Evolutionary conservation across 2,113 vertebrate genomes (phyloP).

Genomic region (Ammodytes dubius): DNA sequence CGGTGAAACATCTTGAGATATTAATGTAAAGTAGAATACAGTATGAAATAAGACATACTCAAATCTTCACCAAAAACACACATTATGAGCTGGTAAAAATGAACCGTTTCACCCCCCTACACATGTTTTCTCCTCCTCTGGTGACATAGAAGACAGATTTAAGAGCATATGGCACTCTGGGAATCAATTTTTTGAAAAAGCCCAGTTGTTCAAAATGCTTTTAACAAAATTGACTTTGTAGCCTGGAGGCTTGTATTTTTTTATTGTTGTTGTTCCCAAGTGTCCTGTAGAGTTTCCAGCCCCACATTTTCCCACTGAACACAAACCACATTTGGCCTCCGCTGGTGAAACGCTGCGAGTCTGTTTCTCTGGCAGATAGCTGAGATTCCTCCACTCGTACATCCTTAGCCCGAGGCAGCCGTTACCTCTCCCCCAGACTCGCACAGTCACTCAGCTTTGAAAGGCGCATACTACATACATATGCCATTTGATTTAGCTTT

Average conservation of each 20-base stretch:
- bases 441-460: not conserved
- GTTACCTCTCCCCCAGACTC: constrained; percentile 57
- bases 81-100: constrained; percentile 23
- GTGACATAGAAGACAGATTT: constrained; percentile 21
- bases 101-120: not conserved
- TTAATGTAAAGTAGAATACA: not conserved
- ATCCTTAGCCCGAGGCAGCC: constrained; percentile 76
- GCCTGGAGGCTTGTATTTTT: constrained; percentile 50
- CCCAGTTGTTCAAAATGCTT: constrained; percentile 40
- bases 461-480: constrained; percentile 19
- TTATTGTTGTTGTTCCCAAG: constrained; percentile 60
- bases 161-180: constrained; percentile 44
- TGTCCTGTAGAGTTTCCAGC: constrained; percentile 67
- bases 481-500: not conserved
- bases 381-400: constrained; percentile 75
- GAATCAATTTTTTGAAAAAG: constrained; percentile 48
- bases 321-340: constrained; percentile 65
- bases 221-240: constrained; percentile 26
- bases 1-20: not conserved
- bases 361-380: constrained; percentile 74
- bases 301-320: constrained; percentile 73
- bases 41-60: constrained; percentile 8
- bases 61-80: constrained; percentile 9
- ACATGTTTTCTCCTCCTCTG: constrained; percentile 41
- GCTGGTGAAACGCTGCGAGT: constrained; percentile 58